These are phyloP conservation scores for Brevimyrus niger DNA, from an alignment of 2,113 vertebrate species.

Conservation along the genomic window DNA sequence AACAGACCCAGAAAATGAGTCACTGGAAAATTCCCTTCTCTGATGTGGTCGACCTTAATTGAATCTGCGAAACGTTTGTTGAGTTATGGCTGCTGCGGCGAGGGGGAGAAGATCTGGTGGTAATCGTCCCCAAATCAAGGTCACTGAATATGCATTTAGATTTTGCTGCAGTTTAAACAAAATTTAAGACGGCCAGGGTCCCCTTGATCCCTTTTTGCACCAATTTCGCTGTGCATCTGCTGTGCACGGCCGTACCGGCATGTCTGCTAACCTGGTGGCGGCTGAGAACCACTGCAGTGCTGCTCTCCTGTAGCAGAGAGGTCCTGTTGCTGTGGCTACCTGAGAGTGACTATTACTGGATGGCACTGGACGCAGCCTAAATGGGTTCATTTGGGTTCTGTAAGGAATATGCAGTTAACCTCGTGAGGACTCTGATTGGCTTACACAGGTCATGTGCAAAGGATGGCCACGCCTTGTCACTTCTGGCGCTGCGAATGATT, in stretches of 20 bases:
- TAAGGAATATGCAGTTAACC: not conserved
- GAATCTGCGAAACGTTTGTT: not conserved
- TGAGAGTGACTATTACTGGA: not conserved
- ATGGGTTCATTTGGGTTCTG: not conserved
- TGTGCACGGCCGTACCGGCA: not conserved
- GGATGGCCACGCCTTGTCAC: not conserved
- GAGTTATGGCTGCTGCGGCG: not conserved
- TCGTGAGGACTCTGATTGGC: not conserved
- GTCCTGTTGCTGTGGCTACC: not conserved
- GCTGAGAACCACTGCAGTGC: not conserved
- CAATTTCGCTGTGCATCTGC: not conserved
- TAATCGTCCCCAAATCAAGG: not conserved
- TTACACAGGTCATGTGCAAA: not conserved
- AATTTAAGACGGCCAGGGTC: too few species aligned
- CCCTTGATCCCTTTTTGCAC: not conserved
- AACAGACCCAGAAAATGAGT: not conserved
- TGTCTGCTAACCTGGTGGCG: not conserved
- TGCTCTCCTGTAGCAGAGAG: not conserved
- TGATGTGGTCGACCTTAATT: not conserved
- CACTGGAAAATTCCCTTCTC: not conserved
- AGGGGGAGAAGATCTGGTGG: not conserved
- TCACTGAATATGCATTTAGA: not conserved
- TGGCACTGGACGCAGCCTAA: not conserved
- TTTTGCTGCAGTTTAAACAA: not conserved
- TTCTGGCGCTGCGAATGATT: not conserved